Percentiles rank a stretch among this genome's conserved stretches.
phyloP scores from a whole-genome alignment of 2,113 vertebrate genomes.

The Corynorhinus townsendii region DNA sequence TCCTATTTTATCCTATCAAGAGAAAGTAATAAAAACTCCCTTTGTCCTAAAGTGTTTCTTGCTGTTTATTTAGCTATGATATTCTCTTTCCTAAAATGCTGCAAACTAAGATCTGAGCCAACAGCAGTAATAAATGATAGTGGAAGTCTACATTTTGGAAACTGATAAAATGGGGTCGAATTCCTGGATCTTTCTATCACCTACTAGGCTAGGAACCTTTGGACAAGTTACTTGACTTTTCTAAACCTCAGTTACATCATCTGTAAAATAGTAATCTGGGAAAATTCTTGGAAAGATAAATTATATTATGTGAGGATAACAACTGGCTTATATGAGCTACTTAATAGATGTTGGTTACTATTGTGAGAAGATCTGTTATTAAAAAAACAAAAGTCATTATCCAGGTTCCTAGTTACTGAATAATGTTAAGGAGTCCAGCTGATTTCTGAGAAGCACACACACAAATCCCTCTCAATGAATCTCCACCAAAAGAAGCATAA shows the following conservation, averaged over 20 bases:
- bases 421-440: not conserved
- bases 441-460: conserved; percentile 33
- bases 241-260: conserved; percentile 22
- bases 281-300: not conserved
- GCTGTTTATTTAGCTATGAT: not conserved
- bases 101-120: not conserved
- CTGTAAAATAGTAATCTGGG: not conserved
- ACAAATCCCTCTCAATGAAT: not conserved
- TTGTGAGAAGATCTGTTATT: not conserved
- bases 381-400: conserved; percentile 2
- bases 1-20: not conserved
- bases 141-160: conserved; percentile 15
- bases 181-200: not conserved
- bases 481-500: not conserved
- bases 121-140: not conserved
- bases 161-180: not conserved
- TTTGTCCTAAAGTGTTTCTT: not conserved
- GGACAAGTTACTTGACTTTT: not conserved
- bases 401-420: not conserved
- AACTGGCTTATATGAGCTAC: not conserved
- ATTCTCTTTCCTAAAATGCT: conserved; percentile 11
- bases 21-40: not conserved
- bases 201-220: not conserved
- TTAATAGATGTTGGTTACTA: not conserved
- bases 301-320: not conserved